Evolutionary conservation across 2,888 invertebrate genomes (phyloP), one percentile per base, ranked within the genome.

Genomic region (Phoenoteleia sp.): DNA sequence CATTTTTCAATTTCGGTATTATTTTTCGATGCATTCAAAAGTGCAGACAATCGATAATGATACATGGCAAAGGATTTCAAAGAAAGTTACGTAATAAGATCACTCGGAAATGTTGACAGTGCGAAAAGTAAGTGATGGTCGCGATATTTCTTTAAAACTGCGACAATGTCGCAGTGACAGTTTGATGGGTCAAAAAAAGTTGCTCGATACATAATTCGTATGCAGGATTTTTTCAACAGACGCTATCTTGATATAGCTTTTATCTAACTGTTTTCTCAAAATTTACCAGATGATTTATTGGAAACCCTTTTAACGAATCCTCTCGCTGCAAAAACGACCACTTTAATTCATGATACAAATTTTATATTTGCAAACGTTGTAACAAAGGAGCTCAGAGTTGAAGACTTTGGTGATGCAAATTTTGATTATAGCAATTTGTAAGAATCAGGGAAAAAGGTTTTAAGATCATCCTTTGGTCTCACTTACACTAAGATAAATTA

Each of bases 31-130:
- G 75, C 64, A 75, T 76, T 76, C 54, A 64, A 76, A 76, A 76
- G 66, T 39, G 25, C 56, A 58, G 45, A 76, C 76, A 67, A 76
- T 67, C 67, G 67, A 76, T 76, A 47, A 58, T 25, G 76, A 77
- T 67, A 25, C 62, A 74, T 62, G 52, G 62, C 45, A 21, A 19
- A 13, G 58, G 49, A 67, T 67, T 67, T 58, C 42, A 49, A 67
- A 58, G 33, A 27, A 71, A 67, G 25, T 77, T 56, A 25, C 36
- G 27, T 60, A 77, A 67, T 39, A 21, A 49, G 49, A 77, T 69
- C 60, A 58, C 27, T 23, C 47, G 27, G 58, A 0, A 15, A 33
- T 13, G 58, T 21, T 60, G 67, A 67, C 49, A 36, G 19, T 39
- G 23, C 21, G 25, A 42, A 72, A 54, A 74, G 42, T 62, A 36